Base-by-base conservation (phyloP, 2,888 invertebrate genomes). In the Apotomis capreana region DNA sequence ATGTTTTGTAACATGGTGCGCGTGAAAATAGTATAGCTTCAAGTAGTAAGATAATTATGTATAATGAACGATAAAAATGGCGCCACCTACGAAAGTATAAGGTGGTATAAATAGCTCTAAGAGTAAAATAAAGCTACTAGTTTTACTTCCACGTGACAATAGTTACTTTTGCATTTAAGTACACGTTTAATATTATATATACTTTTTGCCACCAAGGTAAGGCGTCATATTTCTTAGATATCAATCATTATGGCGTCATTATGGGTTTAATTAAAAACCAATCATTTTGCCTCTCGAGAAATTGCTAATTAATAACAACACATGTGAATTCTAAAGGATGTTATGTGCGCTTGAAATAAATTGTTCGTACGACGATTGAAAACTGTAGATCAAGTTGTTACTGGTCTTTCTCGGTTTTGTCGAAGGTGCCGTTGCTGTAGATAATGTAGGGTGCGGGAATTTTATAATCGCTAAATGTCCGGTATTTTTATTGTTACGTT, bases 241-340 rank as follows among this genome's bases (percentile, higher is more conserved):
- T 59, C 60, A 8, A 12, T 44, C 46, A 54, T 70, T 70, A 70
- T 26, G 59, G 54, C 46, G 62, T 63, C 26, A 54, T 10, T 51
- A 26, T 55, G 61, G 55, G 37, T 61, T 71, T 67, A 61, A 71
- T 61, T 71, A 71, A 71, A 71, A 57, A 71, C 67, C 40, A 71
- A 71, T 67, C 61, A 57, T 55, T 40, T 54, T 52, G 54, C 52
- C 64, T 58, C 44, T 69, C 65, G 57, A 67, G 67, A 51, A 57
- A 51, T 61, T 70, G 40, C 52, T 44, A n/a, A 37, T 36, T 36
- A 49, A 26, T 58, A 37, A 57, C 36, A 46, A 37, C 52, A 52
- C 13, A 9, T 60, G 8, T n/a, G 5, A 10, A 15, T 9, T 12
- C 5, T 10, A 40, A 10, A 44, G 15, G 49, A 1, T n/a, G 46